Base-by-base conservation (phyloP, 2,888 invertebrate species). In the Pollenia labialis region DNA sequence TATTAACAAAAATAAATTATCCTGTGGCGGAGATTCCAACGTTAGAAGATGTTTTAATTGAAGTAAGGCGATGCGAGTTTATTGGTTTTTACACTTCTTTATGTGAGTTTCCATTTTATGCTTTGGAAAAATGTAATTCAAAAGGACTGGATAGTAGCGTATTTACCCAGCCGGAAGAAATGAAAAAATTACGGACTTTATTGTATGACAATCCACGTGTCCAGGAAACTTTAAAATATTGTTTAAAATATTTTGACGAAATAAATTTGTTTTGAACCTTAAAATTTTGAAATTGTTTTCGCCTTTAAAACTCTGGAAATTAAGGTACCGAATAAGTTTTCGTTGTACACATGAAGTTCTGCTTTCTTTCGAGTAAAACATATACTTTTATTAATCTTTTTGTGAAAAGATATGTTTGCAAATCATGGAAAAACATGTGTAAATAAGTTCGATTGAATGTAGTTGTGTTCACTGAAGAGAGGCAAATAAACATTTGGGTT, bases 81-180 rank as follows among this genome's bases (percentile, higher is more conserved):
- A 91, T 90, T 74, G 91, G 89, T 0, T 91, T 92, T 32, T 91
- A 92, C 88, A 88, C 89, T 0, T 88, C 87, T 1, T 88, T 89
- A 11, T 91, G 91, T 18, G 90, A 92, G 54, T 79, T 93, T n/a
- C 92, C 92, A 9, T 83, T 91, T 11, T 88, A 91, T 4, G 89
- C 90, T 9, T 90, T 90, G 80, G 88, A 90, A 10, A 89, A 89
- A 40, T 87, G 87, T 4, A 85, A 86, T 0, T 89, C 90, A 0
- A 66, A 66, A 12, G 90, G 90, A 14, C 90, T 91, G 7, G 89
- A 88, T 2, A 46, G 89, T 0, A 81, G 89, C 9, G 90, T 89
- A 2, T 91, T 92, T 42, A 54, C 48, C 0, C 74, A 90, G 72
- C 60, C 87, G 0, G 88, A 89, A 11, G 85, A 89, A 7, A 90